Base-by-base conservation (phyloP, 2,113 vertebrate genomes). In the Ifrita kowaldi region DNA sequence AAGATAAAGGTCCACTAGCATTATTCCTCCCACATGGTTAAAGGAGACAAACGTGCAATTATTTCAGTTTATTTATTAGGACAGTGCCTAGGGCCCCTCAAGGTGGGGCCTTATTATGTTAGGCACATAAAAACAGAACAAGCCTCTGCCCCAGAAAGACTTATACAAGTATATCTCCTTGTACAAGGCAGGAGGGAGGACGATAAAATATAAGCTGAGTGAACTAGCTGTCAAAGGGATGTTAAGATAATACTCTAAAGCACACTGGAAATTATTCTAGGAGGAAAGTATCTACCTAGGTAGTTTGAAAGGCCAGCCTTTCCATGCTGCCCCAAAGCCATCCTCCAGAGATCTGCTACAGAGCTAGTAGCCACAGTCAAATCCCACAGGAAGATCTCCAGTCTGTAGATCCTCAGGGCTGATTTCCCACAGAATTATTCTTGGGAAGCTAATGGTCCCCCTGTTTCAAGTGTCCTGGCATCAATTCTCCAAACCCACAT, bases 51-150 rank as follows among this genome's bases (percentile, higher is more conserved):
- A 87, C 13, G 0, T 78, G 49, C 49, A 78, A 89, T 78, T 92
- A 89, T 79, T 91, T 96, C 32, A 76, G 18, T 10, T 52, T 78
- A 71, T 95, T 95, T 94, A 77, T 94, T 84, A 80, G 79, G 55
- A 67, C 46, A 70, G 33, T 55, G 71, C 64, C 86, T 93, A 74
- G 42, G 59, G 76, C 59, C 60, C 69, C 79, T 92, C 69, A 44
- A 71, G 47, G 55, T 65, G 41, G 78, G 78, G 85, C 75, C 42
- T 57, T 83, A 52, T 70, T 86, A 67, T 62, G 15, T 59, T 90
- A 84, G 56, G 56, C 67, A 90, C 13, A 8, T 59, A 68, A 95
- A 94, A 93, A 67, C 69, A 92, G 68, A 86, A 81, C 42, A 41
- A 74, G 47, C 11, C 56, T 93, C 49, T 96, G 71, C n/a, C 37